phyloP scores from a whole-genome alignment of 2,888 invertebrate genomes.

The Harmothoe impar region DNA sequence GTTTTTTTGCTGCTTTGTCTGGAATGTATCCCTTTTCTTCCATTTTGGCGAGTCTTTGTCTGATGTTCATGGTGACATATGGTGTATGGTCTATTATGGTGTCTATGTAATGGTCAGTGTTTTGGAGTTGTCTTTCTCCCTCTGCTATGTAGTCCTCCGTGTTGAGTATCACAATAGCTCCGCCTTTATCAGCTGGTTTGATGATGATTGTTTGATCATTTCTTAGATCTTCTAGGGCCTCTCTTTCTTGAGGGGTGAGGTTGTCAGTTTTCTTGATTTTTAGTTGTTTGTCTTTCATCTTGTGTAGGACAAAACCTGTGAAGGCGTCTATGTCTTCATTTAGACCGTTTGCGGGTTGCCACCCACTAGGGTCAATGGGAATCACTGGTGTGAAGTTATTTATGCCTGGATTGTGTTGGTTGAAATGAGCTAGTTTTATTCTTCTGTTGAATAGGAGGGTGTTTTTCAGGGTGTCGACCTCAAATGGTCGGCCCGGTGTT shows the following conservation, averaged over 20 bases:
- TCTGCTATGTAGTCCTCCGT: not conserved
- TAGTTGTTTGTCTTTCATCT: not conserved
- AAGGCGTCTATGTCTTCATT: not conserved
- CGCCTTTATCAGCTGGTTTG: constrained; percentile 22
- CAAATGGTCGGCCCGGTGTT: not conserved
- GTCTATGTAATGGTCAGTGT: not conserved
- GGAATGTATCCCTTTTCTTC: not conserved
- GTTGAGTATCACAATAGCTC: constrained; percentile 7
- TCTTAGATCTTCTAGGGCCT: not conserved
- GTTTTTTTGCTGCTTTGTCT: not conserved
- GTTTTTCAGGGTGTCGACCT: not conserved
- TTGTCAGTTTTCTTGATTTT: not conserved
- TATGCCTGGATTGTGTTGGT: not conserved
- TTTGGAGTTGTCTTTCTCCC: not conserved
- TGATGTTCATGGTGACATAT: not conserved
- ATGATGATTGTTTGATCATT: not conserved
- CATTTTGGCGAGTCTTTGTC: not conserved
- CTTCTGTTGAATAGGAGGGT: constrained; percentile 13
- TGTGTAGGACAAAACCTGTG: not conserved
- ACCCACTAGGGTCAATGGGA: not conserved
- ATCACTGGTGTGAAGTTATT: not conserved
- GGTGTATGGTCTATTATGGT: not conserved
- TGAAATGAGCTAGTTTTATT: constrained; percentile 8
- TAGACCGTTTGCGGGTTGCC: not conserved
- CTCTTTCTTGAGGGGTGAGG: not conserved